Evolutionary conservation across 2,797 vertebrate genomes (phyloP), one percentile per base, ranked within the genome.

Genomic region (Macrochelys suwanniensis): DNA sequence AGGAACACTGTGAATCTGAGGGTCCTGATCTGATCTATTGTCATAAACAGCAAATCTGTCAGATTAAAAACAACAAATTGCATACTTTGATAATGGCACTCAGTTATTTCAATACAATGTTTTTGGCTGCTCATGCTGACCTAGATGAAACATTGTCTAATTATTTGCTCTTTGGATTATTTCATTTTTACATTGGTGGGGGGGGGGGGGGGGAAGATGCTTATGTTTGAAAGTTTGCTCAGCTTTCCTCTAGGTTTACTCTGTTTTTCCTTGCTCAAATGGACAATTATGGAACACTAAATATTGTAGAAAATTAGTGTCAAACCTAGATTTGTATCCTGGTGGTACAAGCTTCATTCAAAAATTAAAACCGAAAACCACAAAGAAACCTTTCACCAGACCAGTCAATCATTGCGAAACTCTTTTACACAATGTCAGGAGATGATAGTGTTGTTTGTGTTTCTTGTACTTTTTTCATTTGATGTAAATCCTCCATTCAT

Each of bases 401-500:
- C 82, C 93, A 82, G 51, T 84, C 85, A 95, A 94, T 91, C 0
- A 92, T 81, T 96, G 95, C 86, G 76, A 84, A 80, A 74, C 84
- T 59, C 90, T 50, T n/a, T 57, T 53, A 76, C 57, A 88, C 15
- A 81, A 23, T 88, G 88, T 88, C 51, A 93, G 53, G 92, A 95
- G 92, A 65, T 56, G 51, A 89, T 49, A 15, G 82, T 89, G 65
- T 77, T 26, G 42, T 92, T 95, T 95, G 80, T 97, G 87, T 96
- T 96, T 91, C 31, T 57, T 90, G 65, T 95, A 84, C 96, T 61
- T 42, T 96, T 96, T 53, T 97, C 93, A 23, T 98, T 95, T 42
- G 87, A 8, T 68, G 97, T 77, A 96, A 98, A 98, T 96, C 97
- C 98, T 93, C 87, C 96, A 83, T 98, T 98, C 88, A n/a, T 84